These are phyloP conservation scores for Argyra leucocephala DNA, from an alignment of 2,888 invertebrate species.

Conservation along the genomic window DNA sequence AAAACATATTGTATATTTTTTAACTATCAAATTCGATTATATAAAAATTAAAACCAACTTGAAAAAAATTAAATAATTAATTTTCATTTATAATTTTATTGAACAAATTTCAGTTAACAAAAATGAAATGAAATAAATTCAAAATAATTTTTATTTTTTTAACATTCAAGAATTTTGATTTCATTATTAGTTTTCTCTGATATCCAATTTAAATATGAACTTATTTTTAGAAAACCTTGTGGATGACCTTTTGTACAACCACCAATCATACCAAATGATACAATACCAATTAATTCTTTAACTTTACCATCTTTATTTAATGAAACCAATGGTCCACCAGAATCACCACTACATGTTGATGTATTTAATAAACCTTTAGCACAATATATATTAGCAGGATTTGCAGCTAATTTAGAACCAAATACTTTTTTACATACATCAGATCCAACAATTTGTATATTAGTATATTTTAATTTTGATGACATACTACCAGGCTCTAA, in stretches of 20 bases:
- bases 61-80: no score
- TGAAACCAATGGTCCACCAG: not conserved
- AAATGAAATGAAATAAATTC: no score
- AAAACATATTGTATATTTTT: no score
- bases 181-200: not conserved
- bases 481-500: not conserved
- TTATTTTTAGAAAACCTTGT: not conserved
- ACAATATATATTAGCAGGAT: not conserved
- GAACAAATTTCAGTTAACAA: no score
- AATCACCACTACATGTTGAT: slow-evolving; percentile 1
- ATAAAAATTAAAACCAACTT: no score
- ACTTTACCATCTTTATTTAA: not conserved
- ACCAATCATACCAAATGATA: not conserved
- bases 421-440: not conserved
- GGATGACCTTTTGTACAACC: not conserved
- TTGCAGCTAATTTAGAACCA: not conserved
- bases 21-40: no score
- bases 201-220: not conserved
- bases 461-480: not conserved
- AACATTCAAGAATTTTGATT: not conserved
- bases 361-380: not conserved
- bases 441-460: not conserved
- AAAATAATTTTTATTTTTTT: no score
- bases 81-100: no score
- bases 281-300: not conserved